Base-by-base conservation (phyloP, 1,140 invertebrate species). In the Drosophila bocki region DNA sequence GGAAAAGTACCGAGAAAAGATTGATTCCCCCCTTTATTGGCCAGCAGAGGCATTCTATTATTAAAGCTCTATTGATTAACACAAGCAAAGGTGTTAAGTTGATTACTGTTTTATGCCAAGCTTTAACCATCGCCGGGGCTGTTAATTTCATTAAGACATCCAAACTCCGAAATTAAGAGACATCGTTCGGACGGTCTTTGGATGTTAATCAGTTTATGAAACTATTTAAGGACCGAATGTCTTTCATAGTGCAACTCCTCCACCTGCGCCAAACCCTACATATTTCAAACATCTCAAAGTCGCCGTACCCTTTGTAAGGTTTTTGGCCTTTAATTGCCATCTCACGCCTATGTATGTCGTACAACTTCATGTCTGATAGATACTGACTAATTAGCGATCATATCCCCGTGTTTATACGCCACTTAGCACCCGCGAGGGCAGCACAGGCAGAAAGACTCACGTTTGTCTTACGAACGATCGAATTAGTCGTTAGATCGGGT, bases 41-140 rank as follows among this genome's bases (percentile, higher is more conserved):
- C 60, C 50, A 33, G 48, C 29, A 3, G 47, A 19, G 32, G 19
- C 13, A 51, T 80, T 87, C 80, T 78, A 71, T 70, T 83, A 70
- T 70, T 65, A 63, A 57, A 58, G 42, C 39, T 68, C 47, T 39
- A 59, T 58, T 48, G 63, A 87, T 87, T 80, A 83, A 70, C 83
- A 80, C 45, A 11, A 33, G 44, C 6, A 26, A 59, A 80, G 51
- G 81, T 85, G 86, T 42, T 90, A 91, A 90, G 39, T 90, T 80
- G 85, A 85, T 91, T 82, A 80, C 37, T 44, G 37, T 37, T 53
- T 53, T 51, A 72, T 72, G 48, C 37, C 22, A n/a, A 41, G 15
- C n/a, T 44, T 71, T 41, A 71, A 68, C 63, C 50, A 67, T 33
- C 17, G 51, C 5, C 32, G 26, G 26, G 32, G n/a, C 59, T 76